phyloP scores from a whole-genome alignment of 1,140 invertebrate species.

The Drosophila sp. region DNA sequence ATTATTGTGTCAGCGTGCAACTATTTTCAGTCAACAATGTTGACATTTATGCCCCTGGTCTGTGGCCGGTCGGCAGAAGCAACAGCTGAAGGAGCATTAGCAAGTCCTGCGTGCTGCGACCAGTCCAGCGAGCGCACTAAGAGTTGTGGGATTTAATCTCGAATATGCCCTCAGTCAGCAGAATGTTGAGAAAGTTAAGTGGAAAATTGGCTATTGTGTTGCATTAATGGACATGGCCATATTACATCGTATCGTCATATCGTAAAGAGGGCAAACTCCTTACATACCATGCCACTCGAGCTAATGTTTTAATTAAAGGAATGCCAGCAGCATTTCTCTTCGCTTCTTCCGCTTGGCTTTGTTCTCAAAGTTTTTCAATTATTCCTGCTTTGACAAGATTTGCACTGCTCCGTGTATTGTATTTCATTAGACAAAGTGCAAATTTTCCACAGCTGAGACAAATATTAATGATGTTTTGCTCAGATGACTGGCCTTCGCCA shows the following conservation, averaged over 20 bases:
- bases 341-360: constrained; percentile 19
- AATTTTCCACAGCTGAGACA: constrained; percentile 46
- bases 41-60: constrained; percentile 74
- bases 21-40: constrained; percentile 72
- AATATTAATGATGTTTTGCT: constrained; percentile 56
- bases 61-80: constrained; percentile 25
- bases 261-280: constrained; percentile 2
- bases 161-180: constrained; percentile 37
- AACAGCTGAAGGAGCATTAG: constrained; percentile 19
- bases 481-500: constrained; percentile 19
- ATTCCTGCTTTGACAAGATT: constrained; percentile 66
- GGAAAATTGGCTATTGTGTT: constrained; percentile 73
- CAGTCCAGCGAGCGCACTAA: constrained; percentile 20
- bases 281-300: constrained; percentile 25
- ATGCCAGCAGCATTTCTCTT: constrained; percentile 41
- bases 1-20: constrained; percentile 69
- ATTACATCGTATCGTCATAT: constrained; percentile 4
- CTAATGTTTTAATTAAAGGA: constrained; percentile 70
- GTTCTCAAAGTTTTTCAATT: constrained; percentile 72
- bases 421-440: constrained; percentile 41
- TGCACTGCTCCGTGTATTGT: constrained; percentile 26
- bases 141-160: constrained; percentile 45
- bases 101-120: constrained; percentile 39
- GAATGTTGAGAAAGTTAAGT: constrained; percentile 56
- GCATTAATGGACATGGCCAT: constrained; percentile 53